Base-by-base conservation (phyloP, 1,140 invertebrate species). In the Drosophila sechellia region DNA sequence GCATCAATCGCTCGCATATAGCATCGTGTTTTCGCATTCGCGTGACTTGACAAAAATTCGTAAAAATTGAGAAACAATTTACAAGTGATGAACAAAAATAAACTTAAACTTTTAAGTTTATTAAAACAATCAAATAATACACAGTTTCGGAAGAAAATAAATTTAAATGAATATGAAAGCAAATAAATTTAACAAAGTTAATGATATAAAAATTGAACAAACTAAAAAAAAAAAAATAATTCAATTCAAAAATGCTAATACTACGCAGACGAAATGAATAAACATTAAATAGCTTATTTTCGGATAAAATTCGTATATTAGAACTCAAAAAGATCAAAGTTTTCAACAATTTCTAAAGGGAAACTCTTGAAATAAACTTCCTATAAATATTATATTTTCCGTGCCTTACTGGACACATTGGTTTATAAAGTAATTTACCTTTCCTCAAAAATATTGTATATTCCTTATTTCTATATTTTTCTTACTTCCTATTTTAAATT, bases 11-110 rank as follows among this genome's bases (percentile, higher is more conserved):
- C 46, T 53, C 31, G 40, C 40, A 55, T 77, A 65, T 48, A 58
- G 83, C 76, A 83, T 78, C 79, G 81, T 66, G 56, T 59, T 59
- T 61, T 63, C 59, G 68, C 43, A 39, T 17, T 74, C 68, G 39
- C 64, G 70, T 45, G 60, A 54, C 65, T 58, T 65, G 15, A 42
- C 39, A 48, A 49, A 63, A 79, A 52, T 70, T 75, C 79, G 79
- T 70, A 56, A 68, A 56, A 73, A 69, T 20, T 65, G 13, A n/a
- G 69, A 61, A 39, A 66, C 53, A 35, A 27, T 49, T 50, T 50
- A 56, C 31, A 39, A 54, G 72, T 81, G 73, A 20, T 56, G 40
- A 35, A 39, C 39, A 66, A 49, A 6, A 35, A 27, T 8, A 39
- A 56, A 46, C 22, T 11, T 11, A 8, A 17, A 60, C 31, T n/a